Percentiles rank a stretch among this genome's conserved stretches.
Evolutionary conservation across 2,113 vertebrate genomes (phyloP).

Genomic region (Salvator merianae): DNA sequence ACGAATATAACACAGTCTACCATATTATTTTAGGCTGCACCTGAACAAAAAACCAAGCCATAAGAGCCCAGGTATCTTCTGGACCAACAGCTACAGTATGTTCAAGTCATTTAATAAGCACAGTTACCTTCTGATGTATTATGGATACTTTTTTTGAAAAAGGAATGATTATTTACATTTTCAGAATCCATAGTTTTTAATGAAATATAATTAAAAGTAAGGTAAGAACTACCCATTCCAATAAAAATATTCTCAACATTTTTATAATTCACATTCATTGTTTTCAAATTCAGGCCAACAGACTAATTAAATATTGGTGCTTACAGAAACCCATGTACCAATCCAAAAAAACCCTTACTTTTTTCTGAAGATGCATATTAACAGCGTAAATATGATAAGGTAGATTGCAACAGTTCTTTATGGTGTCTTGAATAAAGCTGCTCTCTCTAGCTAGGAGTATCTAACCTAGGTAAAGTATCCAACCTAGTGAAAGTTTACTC

Average conservation of each 20-base stretch:
- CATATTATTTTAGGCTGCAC: background rate
- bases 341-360: too few species aligned
- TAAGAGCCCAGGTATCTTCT: background rate
- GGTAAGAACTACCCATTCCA: background rate
- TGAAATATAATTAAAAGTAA: background rate
- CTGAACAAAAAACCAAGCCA: background rate
- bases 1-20: background rate
- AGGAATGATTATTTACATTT: too few species aligned
- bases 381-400: too few species aligned
- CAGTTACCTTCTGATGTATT: background rate
- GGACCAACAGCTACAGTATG: too few species aligned
- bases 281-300: background rate
- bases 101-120: too few species aligned
- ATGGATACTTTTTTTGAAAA: background rate
- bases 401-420: too few species aligned
- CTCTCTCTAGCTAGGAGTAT: too few species aligned
- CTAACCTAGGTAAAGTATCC: too few species aligned
- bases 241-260: background rate
- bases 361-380: too few species aligned
- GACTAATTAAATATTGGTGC: background rate
- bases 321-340: too few species aligned
- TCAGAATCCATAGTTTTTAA: background rate
- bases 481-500: too few species aligned
- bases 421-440: too few species aligned
- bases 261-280: background rate